Percentiles rank a stretch among this genome's conserved stretches.
phyloP scores from a whole-genome alignment of 2,113 vertebrate species.

The Dasypus novemcinctus region DNA sequence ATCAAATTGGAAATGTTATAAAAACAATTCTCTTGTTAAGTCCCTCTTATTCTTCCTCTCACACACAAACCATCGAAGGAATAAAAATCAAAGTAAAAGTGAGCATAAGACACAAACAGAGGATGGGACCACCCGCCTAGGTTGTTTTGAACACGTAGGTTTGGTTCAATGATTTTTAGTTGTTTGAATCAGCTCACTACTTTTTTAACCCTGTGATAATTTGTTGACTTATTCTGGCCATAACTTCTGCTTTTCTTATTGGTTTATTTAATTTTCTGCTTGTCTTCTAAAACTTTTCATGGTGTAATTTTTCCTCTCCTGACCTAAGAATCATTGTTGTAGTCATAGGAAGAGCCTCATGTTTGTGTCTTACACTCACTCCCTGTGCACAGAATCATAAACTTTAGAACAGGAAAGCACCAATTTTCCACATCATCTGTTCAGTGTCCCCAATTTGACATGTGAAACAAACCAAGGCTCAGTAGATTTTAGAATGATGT shows the following conservation, averaged over 20 bases:
- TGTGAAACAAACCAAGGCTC: background rate
- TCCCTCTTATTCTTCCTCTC: background rate
- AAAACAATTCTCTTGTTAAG: conserved; percentile 16
- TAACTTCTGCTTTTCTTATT: background rate
- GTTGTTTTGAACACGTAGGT: background rate
- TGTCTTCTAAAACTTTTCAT: background rate
- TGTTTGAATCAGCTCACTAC: background rate
- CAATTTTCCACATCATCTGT: background rate
- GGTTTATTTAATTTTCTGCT: background rate
- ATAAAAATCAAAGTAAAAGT: background rate
- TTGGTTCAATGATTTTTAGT: background rate
- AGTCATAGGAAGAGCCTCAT: background rate
- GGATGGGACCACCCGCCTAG: background rate
- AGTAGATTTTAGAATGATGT: background rate
- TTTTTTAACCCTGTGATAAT: background rate
- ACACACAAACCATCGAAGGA: background rate
- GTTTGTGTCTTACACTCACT: background rate
- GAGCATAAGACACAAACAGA: background rate
- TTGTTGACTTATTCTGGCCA: background rate
- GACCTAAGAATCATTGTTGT: background rate
- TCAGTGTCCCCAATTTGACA: background rate
- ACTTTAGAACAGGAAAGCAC: background rate
- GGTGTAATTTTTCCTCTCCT: background rate
- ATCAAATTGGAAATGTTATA: conserved; percentile 44
- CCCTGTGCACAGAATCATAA: background rate